Evolutionary conservation across 2,797 vertebrate species (phyloP).

Genomic region (Squalus acanthias): DNA sequence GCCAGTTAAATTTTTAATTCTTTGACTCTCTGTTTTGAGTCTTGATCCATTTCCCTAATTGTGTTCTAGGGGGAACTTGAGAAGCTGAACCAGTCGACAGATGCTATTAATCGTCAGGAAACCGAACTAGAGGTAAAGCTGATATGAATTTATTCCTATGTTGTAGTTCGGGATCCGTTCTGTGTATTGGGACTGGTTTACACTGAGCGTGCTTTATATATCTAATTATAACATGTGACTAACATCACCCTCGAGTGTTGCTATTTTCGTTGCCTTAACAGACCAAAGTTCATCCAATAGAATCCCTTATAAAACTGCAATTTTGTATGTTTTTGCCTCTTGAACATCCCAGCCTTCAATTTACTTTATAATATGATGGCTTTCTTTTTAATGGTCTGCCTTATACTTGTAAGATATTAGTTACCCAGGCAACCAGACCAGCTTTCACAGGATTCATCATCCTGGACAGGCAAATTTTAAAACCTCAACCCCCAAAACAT

Average conservation of each 20-base stretch:
- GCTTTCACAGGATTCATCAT: not conserved
- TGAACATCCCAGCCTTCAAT: not conserved
- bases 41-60: constrained; percentile 27
- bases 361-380: not conserved
- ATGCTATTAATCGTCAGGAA: constrained; percentile 90
- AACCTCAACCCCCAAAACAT: not conserved
- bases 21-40: not conserved
- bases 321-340: not conserved
- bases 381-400: not conserved
- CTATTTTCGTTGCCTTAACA: not conserved
- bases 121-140: constrained; percentile 82
- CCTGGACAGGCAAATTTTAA: not conserved
- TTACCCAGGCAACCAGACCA: not conserved
- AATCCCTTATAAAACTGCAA: not conserved
- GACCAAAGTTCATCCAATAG: not conserved
- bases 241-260: not conserved
- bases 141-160: constrained; percentile 31
- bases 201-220: not conserved
- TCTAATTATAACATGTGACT: not conserved
- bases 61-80: constrained; percentile 81
- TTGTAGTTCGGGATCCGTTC: not conserved
- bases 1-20: not conserved
- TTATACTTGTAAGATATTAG: not conserved
- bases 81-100: constrained; percentile 92
- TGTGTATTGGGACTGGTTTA: not conserved